Percentiles rank a stretch among this genome's conserved stretches.
phyloP scores from a whole-genome alignment of 1,140 invertebrate species.

The Caenorhabditis latens region DNA sequence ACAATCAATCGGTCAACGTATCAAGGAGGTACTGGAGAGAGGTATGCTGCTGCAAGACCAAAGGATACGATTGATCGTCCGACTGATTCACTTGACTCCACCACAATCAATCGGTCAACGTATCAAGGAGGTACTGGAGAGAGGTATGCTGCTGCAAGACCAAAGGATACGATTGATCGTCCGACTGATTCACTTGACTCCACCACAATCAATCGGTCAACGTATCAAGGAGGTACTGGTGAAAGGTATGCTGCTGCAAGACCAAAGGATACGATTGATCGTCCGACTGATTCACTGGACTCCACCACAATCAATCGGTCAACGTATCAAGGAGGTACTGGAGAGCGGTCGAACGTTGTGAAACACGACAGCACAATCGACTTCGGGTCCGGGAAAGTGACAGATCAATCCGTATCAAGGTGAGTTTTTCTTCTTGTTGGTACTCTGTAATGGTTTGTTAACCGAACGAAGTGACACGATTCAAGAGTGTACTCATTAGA shows the following conservation, averaged over 20 bases:
- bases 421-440: not conserved
- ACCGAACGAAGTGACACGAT: too few species aligned
- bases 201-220: constrained; percentile 1
- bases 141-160: not conserved
- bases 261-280: constrained; percentile 14
- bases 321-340: constrained; percentile 28
- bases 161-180: constrained; percentile 21
- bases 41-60: not conserved
- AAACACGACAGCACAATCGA: constrained; percentile 1
- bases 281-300: constrained; percentile 7
- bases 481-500: not conserved
- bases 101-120: constrained; percentile 15
- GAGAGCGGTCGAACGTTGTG: not conserved
- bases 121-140: constrained; percentile 38
- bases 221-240: constrained; percentile 32
- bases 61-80: constrained; percentile 26
- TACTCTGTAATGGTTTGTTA: too few species aligned
- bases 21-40: constrained; percentile 35
- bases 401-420: constrained; percentile 40
- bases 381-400: constrained; percentile 19
- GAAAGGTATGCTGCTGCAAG: not conserved
- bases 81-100: constrained; percentile 9
- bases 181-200: constrained; percentile 19
- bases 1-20: constrained; percentile 26
- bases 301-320: constrained; percentile 11